phyloP scores from a whole-genome alignment of 2,797 vertebrate species.

The Brachymystax lenok region DNA sequence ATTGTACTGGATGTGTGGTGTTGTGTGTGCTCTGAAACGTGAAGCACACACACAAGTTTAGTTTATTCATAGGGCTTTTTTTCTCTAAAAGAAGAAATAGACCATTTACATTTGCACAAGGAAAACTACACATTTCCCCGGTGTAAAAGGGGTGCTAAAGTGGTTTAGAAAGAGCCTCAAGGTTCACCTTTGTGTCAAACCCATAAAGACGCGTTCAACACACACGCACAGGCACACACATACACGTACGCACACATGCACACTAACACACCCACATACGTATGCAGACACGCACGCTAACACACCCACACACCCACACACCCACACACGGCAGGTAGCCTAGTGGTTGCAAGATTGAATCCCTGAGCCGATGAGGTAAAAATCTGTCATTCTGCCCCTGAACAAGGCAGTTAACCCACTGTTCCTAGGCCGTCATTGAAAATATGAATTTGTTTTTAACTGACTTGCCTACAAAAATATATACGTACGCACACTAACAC shows the following conservation, averaged over 20 bases:
- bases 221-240: conserved; percentile 16
- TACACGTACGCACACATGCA: not conserved
- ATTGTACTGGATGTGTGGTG: not conserved
- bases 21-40: conserved; percentile 15
- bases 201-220: not conserved
- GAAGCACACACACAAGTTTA: conserved; percentile 33
- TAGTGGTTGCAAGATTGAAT: too few relatives aligned
- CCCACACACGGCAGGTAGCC: too few relatives aligned
- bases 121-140: conserved; percentile 36
- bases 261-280: too few relatives aligned
- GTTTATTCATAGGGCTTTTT: conserved; percentile 41
- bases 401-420: too few relatives aligned
- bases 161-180: conserved; percentile 41
- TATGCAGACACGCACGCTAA: not conserved
- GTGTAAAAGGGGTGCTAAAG: conserved; percentile 21
- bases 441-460: too few relatives aligned
- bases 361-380: too few relatives aligned
- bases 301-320: too few relatives aligned
- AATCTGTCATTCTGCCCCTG: too few relatives aligned
- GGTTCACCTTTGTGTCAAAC: conserved; percentile 41
- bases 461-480: too few relatives aligned
- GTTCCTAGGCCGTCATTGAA: too few relatives aligned
- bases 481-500: too few relatives aligned
- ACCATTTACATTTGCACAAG: conserved; percentile 26
- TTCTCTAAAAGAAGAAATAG: conserved; percentile 27